These are phyloP conservation scores for Rattus rattus DNA, from an alignment of 2,113 vertebrate genomes.

Conservation along the genomic window DNA sequence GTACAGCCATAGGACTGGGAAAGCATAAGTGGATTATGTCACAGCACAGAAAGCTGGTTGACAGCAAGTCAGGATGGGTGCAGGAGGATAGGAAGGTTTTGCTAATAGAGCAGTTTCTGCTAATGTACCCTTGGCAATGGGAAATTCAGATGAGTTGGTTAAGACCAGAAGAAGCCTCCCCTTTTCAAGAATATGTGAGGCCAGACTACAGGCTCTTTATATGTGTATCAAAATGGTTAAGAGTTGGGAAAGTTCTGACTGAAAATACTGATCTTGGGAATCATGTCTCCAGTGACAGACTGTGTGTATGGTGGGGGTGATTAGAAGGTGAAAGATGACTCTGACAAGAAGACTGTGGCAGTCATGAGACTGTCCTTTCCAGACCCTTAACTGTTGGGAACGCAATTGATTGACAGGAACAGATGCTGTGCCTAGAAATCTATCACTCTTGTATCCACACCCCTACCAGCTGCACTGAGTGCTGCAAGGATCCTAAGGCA, in stretches of 20 bases:
- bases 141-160: not conserved
- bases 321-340: not conserved
- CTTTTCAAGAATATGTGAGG: not conserved
- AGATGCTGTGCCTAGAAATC: not conserved
- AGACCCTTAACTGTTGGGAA: not conserved
- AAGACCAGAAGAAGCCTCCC: not conserved
- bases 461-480: not conserved
- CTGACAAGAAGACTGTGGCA: not conserved
- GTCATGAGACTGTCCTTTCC: not conserved
- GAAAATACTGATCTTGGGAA: not conserved
- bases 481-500: not conserved
- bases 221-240: not conserved
- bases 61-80: not conserved
- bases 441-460: not conserved
- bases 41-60: not conserved
- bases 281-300: slow-evolving; percentile 32
- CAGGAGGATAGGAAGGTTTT: not conserved
- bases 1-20: not conserved
- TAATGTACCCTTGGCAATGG: not conserved
- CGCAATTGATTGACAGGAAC: not conserved
- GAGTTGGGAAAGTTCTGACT: not conserved
- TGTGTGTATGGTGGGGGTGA: not conserved
- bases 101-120: not conserved
- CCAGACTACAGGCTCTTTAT: not conserved
- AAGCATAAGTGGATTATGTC: not conserved